These are phyloP conservation scores for Protophormia terraenovae DNA, from an alignment of 2,888 invertebrate genomes.

Conservation along the genomic window DNA sequence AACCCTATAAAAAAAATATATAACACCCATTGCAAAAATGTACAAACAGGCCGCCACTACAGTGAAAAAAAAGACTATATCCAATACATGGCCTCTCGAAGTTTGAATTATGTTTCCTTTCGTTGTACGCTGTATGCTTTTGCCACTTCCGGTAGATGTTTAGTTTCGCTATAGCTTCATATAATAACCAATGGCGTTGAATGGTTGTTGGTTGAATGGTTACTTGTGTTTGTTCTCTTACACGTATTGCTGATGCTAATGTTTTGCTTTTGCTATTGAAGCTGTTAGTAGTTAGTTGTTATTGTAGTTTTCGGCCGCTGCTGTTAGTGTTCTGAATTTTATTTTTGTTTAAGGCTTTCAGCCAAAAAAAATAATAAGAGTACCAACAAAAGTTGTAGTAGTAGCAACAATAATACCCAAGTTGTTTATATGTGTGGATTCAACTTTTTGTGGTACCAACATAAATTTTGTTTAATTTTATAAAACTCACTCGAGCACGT, in stretches of 20 bases:
- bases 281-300: conserved; percentile 12
- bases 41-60: conserved; percentile 2
- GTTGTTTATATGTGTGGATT: conserved; percentile 25
- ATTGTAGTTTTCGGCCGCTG: conserved; percentile 7
- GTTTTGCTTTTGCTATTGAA: not conserved
- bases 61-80: conserved; percentile 39
- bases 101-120: conserved; percentile 68
- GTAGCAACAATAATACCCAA: conserved; percentile 4
- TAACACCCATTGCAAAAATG: not conserved
- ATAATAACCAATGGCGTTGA: conserved; percentile 32
- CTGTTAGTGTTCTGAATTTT: not conserved
- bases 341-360: conserved; percentile 48
- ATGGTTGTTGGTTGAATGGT: too few species aligned
- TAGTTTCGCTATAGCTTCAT: conserved; percentile 33
- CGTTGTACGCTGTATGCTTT: conserved; percentile 35
- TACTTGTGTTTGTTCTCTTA: not conserved
- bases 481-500: conserved; percentile 73
- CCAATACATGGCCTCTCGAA: conserved; percentile 65
- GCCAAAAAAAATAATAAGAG: conserved; percentile 52
- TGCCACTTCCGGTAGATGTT: conserved; percentile 65
- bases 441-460: conserved; percentile 65
- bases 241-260: not conserved
- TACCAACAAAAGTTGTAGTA: conserved; percentile 22
- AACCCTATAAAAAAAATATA: not conserved
- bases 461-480: conserved; percentile 72